A percentile compares a stretch with the other conserved stretches of the same genome.
Evolutionary conservation across 2,797 vertebrate species (phyloP).

Genomic region (Sternotherus odoratus): DNA sequence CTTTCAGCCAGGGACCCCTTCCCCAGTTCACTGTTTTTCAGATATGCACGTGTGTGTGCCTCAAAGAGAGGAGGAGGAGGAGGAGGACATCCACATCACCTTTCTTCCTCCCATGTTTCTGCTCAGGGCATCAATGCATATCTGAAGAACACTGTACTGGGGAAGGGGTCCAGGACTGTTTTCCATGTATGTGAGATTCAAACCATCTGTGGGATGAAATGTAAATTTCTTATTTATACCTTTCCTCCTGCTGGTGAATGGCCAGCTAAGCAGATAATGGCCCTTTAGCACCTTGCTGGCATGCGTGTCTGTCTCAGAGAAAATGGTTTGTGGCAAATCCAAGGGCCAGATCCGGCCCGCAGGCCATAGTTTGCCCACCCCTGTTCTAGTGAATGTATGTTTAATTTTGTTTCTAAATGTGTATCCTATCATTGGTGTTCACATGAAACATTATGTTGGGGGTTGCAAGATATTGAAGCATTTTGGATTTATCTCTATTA

Average conservation of each 20-base stretch:
- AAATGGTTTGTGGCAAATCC: neutral
- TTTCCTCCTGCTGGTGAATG: neutral
- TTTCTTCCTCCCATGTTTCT: no score
- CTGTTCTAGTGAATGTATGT: neutral
- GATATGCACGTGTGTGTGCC: neutral
- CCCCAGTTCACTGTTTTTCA: neutral
- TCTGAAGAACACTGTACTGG: no score
- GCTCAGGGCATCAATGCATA: no score
- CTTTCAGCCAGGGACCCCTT: neutral
- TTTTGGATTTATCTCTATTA: neutral
- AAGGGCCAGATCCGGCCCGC: no score
- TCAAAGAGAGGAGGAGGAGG: no score
- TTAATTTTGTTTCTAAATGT: neutral
- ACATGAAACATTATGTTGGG: neutral
- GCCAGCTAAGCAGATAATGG: neutral
- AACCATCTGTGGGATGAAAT: neutral
- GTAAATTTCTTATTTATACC: neutral
- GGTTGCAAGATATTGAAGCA: neutral
- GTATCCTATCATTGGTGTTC: neutral
- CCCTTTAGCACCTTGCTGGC: neutral
- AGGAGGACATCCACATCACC: no score
- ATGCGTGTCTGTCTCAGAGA: neutral
- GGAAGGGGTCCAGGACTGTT: no score
- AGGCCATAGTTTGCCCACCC: no score
- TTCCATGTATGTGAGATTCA: neutral